These are phyloP conservation scores for Blastobasis lacticolella DNA, from an alignment of 2,888 invertebrate genomes.

Conservation along the genomic window DNA sequence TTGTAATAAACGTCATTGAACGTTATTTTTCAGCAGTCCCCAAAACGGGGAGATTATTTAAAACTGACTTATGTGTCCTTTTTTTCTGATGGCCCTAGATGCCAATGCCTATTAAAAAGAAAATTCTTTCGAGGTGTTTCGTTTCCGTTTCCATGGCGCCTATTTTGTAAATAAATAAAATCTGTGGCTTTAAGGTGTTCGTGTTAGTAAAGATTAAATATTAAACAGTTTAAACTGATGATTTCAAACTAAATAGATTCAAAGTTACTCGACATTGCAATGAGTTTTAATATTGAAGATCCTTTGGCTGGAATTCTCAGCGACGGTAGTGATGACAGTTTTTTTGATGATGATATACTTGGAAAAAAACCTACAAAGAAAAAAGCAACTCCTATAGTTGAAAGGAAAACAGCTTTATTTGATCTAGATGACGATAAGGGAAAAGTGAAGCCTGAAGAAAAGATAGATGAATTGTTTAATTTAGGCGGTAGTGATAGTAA, in stretches of 20 bases:
- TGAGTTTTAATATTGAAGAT: conserved; percentile 77
- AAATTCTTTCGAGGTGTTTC: too few species aligned
- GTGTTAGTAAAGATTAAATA: too few species aligned
- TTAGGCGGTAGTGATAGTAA: conserved; percentile 28
- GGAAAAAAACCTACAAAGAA: conserved; percentile 54
- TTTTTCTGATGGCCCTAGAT: too few species aligned
- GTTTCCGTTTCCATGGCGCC: conserved; percentile 49
- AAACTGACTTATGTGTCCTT: too few species aligned
- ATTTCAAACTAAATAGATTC: too few species aligned
- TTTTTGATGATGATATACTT: conserved; percentile 77
- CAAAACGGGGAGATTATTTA: too few species aligned
- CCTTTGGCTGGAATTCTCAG: conserved; percentile 78
- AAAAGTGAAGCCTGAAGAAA: conserved; percentile 22
- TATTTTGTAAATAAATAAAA: conserved; percentile 36
- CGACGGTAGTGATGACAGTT: conserved; percentile 82
- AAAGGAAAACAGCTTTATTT: conserved; percentile 56
- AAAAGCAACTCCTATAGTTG: conserved; percentile 35
- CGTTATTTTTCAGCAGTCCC: too few species aligned
- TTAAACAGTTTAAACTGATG: too few species aligned
- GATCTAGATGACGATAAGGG: conserved; percentile 37
- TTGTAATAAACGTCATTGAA: too few species aligned
- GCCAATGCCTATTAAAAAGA: too few species aligned
- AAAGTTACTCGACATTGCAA: conserved; percentile 17
- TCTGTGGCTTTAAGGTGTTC: not conserved
- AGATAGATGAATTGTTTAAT: conserved; percentile 33